phyloP scores from a whole-genome alignment of 2,113 vertebrate genomes.

The Tenebrosternarchus preto region DNA sequence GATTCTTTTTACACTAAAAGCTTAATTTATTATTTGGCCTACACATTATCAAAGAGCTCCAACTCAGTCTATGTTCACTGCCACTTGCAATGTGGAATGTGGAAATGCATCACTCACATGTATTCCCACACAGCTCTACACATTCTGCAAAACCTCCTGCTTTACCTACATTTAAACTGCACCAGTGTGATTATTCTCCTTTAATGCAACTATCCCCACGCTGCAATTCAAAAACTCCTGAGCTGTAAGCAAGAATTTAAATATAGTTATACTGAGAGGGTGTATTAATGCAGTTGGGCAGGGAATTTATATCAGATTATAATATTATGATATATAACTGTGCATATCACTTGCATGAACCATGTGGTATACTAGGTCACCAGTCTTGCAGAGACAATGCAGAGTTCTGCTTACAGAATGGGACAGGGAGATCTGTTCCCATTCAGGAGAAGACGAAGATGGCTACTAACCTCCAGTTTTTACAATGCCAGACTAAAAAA shows the following conservation, averaged over 20 bases:
- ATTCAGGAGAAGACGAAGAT: not conserved
- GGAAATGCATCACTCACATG: constrained; percentile 17
- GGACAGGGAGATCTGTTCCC: not conserved
- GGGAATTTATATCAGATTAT: constrained; percentile 74
- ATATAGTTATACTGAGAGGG: constrained; percentile 68
- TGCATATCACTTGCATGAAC: constrained; percentile 60
- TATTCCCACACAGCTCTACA: constrained; percentile 33
- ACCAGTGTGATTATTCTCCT: constrained; percentile 48
- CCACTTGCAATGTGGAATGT: constrained; percentile 14
- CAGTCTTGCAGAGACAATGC: constrained; percentile 24
- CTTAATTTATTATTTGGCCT: constrained; percentile 1
- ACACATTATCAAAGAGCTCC: not conserved
- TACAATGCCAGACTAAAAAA: not conserved
- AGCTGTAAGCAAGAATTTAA: constrained; percentile 70
- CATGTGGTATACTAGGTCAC: constrained; percentile 56
- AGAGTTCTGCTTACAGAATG: not conserved
- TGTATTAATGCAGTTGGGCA: constrained; percentile 78
- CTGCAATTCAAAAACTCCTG: constrained; percentile 58
- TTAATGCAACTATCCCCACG: constrained; percentile 50
- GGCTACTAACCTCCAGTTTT: not conserved
- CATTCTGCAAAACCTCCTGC: constrained; percentile 38
- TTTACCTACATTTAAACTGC: constrained; percentile 56
- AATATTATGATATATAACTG: constrained; percentile 73
- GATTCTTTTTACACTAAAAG: not conserved
- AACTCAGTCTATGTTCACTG: not conserved